Percentiles rank a stretch among this genome's conserved stretches.
Conservation (phyloP, 2,113 vertebrate genomes). For the Thalassarche chlororhynchos region DNA sequence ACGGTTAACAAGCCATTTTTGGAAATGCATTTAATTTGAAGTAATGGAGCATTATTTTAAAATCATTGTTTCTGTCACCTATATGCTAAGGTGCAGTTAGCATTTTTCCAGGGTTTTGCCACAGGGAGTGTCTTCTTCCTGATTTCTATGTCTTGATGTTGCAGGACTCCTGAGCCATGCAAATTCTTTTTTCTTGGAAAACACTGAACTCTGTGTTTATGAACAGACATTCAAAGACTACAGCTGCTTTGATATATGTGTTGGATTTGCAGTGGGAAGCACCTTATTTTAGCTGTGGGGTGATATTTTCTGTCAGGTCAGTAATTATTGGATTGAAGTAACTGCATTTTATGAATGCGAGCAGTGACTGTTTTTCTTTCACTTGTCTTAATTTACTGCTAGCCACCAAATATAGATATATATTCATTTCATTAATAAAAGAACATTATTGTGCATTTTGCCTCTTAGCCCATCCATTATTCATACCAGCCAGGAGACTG, state of each 20-base stretch:
- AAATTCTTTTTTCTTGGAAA: background rate
- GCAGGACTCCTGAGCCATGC: background rate
- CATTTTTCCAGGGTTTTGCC: background rate
- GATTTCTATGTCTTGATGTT: background rate
- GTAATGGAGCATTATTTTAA: background rate
- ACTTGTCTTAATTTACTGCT: constrained; percentile 71
- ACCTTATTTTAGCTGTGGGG: constrained; percentile 13
- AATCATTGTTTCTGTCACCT: background rate
- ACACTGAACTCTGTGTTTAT: background rate
- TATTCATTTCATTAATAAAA: constrained; percentile 79
- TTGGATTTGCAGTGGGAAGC: constrained; percentile 21
- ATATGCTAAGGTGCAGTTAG: background rate
- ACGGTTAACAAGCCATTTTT: background rate
- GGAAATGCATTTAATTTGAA: background rate
- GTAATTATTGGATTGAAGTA: constrained; percentile 67
- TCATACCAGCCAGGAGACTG: constrained; percentile 66
- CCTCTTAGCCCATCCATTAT: constrained; percentile 74
- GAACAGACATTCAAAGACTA: background rate
- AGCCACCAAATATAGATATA: constrained; percentile 61
- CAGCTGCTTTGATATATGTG: background rate
- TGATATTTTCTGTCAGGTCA: constrained; percentile 45
- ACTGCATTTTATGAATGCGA: constrained; percentile 61
- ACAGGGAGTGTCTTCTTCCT: background rate
- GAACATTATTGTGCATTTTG: constrained; percentile 71
- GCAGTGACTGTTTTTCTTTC: constrained; percentile 35